Base-by-base conservation (phyloP, 2,797 vertebrate genomes). In the Phalloptychus januarius region DNA sequence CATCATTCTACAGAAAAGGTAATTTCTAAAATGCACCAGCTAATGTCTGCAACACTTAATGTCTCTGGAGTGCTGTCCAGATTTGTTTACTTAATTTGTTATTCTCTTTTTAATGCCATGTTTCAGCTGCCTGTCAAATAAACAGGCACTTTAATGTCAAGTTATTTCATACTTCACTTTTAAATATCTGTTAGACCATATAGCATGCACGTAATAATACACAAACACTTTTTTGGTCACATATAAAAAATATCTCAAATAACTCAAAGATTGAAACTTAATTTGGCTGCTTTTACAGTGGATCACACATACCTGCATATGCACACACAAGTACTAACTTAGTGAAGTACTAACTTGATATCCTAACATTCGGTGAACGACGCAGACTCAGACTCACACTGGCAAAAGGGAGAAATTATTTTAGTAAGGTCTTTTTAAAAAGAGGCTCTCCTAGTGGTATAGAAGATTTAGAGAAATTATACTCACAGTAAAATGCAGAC, bases 271-370 rank as follows among this genome's bases (percentile, higher is more conserved):
- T 8, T 50, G 50, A 78, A 46, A 72, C 75, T 72, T 36, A 71
- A 79, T 76, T 50, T 78, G 23, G 56, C 84, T 76, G 85, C 63
- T 40, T 67, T 72, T 15, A 33, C 72, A 3, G 69, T 81, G 79
- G 74, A 63, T 72, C 50, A 69, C 46, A 46, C 45, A 40, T 36
- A 79, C 16, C 73, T 36, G 46, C 58, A 74, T 40, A 75, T 45
- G 65, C 65, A 83, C 54, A 50, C 84, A 72, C 65, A n/a, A n/a
- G n/a, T n/a, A n/a, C n/a, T n/a, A n/a, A n/a, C n/a, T n/a, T n/a
- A n/a, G n/a, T n/a, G n/a, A n/a, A n/a, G 23, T 12, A 44, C 15
- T 15, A 36, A 69, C 5, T 25, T 69, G 18, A 46, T 44, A 42
- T 28, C 42, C 33, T 20, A 1, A 33, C 20, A 45, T 33, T 16